Evolutionary conservation across 1,140 invertebrate genomes (phyloP), one percentile per base, ranked within the genome.

Genomic region (Drosophila santomea): DNA sequence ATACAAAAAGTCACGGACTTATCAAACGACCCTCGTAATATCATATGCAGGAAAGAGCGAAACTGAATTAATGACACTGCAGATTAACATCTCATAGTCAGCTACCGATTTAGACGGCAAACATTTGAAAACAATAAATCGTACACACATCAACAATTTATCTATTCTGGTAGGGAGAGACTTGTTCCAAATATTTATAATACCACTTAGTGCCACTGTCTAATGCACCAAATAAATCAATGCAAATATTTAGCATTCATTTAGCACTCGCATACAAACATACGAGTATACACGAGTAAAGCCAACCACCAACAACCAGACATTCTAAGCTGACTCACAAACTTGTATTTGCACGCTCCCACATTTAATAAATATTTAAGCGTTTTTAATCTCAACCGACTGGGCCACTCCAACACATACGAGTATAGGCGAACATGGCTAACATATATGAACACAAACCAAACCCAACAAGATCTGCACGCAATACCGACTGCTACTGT

Each of bases 311-410:
- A 20, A 20, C 20, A 3, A 36, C 38, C 25, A 47, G 51, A 48
- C 50, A 75, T 73, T 77, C 75, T 83, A 55, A 47, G 60, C 79
- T 86, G 83, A 88, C 59, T 88, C 83, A 88, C 61, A 88, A 88
- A 88, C 83, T 83, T 84, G 83, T 89, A 67, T 89, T 76, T 78
- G 80, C 72, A 83, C 84, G 73, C 83, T 88, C 83, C 83, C 84
- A 89, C 84, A 89, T 89, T 88, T 88, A 81, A 89, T 88, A 89
- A 88, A 88, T 89, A 88, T 89, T 88, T 82, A 88, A 88, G 48
- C 76, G 75, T 80, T 83, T 89, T 80, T 80, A 89, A 89, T 84
- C 83, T 69, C 59, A 45, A 59, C 62, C 60, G 72, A 44, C 66
- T 17, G 32, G 57, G 61, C 55, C 69, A 79, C 68, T 67, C 77